These are phyloP conservation scores for Picathartes gymnocephalus DNA, from an alignment of 2,113 vertebrate genomes.

Conservation along the genomic window DNA sequence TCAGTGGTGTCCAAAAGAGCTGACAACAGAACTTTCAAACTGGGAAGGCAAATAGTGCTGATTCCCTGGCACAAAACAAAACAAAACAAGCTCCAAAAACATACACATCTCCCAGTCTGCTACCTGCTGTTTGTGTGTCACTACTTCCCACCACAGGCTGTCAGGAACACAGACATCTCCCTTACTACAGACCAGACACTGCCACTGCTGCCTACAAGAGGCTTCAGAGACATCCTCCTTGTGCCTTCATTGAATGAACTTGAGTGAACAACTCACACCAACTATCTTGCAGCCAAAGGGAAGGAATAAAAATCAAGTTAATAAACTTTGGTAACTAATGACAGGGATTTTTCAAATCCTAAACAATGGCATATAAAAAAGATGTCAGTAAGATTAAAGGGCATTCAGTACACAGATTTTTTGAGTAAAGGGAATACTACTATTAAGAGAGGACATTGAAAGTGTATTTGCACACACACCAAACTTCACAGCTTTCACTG, in stretches of 20 bases:
- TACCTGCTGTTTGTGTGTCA: not conserved
- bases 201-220: rapidly evolving
- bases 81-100: not conserved
- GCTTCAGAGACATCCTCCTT: not conserved
- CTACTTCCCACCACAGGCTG: not conserved
- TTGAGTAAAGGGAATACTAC: not conserved
- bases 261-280: not conserved
- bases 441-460: not conserved
- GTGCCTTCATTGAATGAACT: rapidly evolving
- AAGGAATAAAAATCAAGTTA: not conserved
- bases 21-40: not conserved
- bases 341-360: not conserved
- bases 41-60: not conserved
- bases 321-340: not conserved
- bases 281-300: not conserved
- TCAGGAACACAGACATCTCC: not conserved
- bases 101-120: not conserved
- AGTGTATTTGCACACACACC: not conserved
- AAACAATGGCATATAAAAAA: not conserved
- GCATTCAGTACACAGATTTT: not conserved
- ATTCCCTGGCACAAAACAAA: not conserved
- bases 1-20: not conserved
- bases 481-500: not conserved
- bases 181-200: not conserved
- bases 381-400: not conserved